These are phyloP conservation scores for Euwallacea fornicatus DNA, from an alignment of 1,140 invertebrate species.

Conservation along the genomic window DNA sequence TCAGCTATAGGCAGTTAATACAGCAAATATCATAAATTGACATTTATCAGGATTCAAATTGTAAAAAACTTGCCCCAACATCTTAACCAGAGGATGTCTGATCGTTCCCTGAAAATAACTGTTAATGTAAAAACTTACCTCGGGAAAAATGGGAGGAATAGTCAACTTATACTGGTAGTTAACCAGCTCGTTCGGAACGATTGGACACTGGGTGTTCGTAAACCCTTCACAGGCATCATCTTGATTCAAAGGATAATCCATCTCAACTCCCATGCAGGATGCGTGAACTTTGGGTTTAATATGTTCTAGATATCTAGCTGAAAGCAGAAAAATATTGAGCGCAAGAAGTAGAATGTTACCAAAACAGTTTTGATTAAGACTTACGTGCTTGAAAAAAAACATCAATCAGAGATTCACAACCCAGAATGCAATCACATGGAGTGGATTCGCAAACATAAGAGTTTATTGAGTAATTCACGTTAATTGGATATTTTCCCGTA, in stretches of 20 bases:
- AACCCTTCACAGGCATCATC: conserved; percentile 38
- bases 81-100: no score
- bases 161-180: conserved; percentile 32
- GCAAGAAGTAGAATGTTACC: background rate
- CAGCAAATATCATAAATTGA: no score
- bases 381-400: conserved; percentile 24
- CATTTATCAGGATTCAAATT: no score
- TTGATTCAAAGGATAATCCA: conserved; percentile 37
- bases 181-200: conserved; percentile 30
- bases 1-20: no score
- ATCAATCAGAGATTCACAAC: conserved; percentile 17
- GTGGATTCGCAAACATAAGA: conserved; percentile 23
- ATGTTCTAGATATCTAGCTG: conserved; percentile 36
- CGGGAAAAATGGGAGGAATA: conserved; percentile 34
- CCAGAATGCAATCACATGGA: conserved; percentile 16
- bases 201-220: conserved; percentile 38
- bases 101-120: no score
- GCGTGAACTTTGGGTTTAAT: conserved; percentile 34
- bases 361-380: background rate
- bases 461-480: conserved; percentile 25
- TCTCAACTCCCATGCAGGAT: conserved; percentile 22
- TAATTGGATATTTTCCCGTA: conserved; percentile 18
- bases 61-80: no score
- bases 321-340: conserved; percentile 6
- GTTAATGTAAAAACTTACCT: conserved; percentile 7